Conservation (phyloP, 64 coral and sea anemone species). For the Anthopleura sola region DNA sequence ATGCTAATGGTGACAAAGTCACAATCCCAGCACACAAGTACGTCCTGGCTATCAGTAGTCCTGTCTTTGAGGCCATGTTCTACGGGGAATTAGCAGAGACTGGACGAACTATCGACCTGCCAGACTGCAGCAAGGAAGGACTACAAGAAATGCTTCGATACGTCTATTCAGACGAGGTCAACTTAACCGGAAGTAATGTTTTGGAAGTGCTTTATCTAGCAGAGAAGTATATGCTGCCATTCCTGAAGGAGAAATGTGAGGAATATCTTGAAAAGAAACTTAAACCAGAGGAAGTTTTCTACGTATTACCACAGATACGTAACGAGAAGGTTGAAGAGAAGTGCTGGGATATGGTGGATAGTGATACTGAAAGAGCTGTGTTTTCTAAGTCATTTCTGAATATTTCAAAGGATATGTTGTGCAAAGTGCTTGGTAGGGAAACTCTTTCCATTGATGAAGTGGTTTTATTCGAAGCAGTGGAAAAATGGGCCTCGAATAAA, state of each 20-base stretch:
- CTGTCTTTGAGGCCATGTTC: too few relatives aligned
- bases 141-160: too few relatives aligned
- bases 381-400: conserved; percentile 18
- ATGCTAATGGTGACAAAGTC: too few relatives aligned
- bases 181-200: too few relatives aligned
- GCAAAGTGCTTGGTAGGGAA: neutral
- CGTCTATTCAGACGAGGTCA: too few relatives aligned
- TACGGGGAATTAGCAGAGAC: too few relatives aligned
- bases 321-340: neutral
- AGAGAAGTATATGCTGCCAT: conserved; percentile 7
- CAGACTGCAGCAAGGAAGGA: too few relatives aligned
- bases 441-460: neutral
- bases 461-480: conserved; percentile 19
- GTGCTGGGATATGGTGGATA: neutral
- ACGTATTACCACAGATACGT: neutral
- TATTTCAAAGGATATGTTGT: neutral
- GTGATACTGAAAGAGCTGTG: conserved; percentile 14
- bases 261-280: too few relatives aligned
- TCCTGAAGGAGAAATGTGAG: neutral
- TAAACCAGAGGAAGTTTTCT: neutral
- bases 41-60: too few relatives aligned
- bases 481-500: conserved; percentile 15
- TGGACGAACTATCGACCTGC: too few relatives aligned
- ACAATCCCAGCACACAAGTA: too few relatives aligned
- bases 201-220: neutral